Percentiles rank a stretch among this genome's conserved stretches.
Conservation (phyloP, 2,888 invertebrate species). For the Drosophila kanekoi region DNA sequence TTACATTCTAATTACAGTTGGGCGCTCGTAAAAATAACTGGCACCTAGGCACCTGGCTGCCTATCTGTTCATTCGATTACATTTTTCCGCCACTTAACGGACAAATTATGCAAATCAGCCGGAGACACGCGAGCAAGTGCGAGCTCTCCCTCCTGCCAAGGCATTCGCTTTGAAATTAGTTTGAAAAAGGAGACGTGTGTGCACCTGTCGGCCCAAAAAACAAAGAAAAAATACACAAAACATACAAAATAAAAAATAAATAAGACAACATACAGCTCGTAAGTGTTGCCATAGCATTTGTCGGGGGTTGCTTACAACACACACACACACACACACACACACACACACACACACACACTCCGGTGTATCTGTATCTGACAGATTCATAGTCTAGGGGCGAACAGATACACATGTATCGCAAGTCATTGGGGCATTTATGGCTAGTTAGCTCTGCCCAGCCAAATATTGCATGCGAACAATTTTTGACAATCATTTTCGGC, state of each 20-base stretch:
- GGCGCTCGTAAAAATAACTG: slow-evolving; percentile 48
- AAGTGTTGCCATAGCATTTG: slow-evolving; percentile 54
- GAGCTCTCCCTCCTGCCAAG: slow-evolving; percentile 27
- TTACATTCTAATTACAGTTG: slow-evolving; percentile 53
- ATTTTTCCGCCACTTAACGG: slow-evolving; percentile 80
- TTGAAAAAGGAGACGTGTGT: slow-evolving; percentile 57
- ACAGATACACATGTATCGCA: slow-evolving; percentile 57
- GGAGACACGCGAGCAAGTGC: slow-evolving; percentile 55
- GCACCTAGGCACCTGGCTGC: slow-evolving; percentile 33
- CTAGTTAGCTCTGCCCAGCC: slow-evolving; percentile 37
- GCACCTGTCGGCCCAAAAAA: slow-evolving; percentile 62
- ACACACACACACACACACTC: neutral
- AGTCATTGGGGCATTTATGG: slow-evolving; percentile 63
- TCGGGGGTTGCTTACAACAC: slow-evolving; percentile 38
- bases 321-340: slow-evolving; percentile 3
- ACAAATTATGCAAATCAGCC: slow-evolving; percentile 73
- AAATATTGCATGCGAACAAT: slow-evolving; percentile 59
- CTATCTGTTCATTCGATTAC: slow-evolving; percentile 78
- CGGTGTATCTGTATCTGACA: slow-evolving; percentile 39
- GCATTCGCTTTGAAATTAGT: slow-evolving; percentile 76
- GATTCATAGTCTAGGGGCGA: slow-evolving; percentile 28
- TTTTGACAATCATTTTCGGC: slow-evolving; percentile 63
- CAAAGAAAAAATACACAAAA: slow-evolving; percentile 16
- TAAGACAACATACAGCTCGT: slow-evolving; percentile 24
- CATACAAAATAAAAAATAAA: slow-evolving; percentile 18